These are phyloP conservation scores for Alces alces DNA, from an alignment of 2,113 vertebrate species.

Conservation along the genomic window DNA sequence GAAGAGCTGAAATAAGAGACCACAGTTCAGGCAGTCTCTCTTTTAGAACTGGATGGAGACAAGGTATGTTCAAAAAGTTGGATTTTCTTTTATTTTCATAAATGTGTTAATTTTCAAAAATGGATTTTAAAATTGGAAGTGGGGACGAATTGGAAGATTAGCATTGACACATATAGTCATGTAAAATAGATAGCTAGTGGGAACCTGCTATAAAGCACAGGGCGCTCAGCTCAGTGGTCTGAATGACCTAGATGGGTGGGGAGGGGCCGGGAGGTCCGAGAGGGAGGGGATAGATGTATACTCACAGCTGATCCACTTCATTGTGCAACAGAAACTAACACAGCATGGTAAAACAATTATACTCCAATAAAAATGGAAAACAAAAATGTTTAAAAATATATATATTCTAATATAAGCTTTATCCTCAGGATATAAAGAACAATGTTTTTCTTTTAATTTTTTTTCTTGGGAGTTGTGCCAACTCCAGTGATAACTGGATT, in stretches of 20 bases:
- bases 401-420: neutral
- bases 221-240: neutral
- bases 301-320: neutral
- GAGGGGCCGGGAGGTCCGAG: neutral
- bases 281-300: neutral
- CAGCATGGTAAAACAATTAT: neutral
- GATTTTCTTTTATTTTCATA: neutral
- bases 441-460: neutral
- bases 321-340: neutral
- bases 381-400: neutral
- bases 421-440: neutral
- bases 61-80: conserved; percentile 79
- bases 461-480: neutral
- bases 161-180: neutral
- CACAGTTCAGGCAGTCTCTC: conserved; percentile 81
- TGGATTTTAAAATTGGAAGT: neutral
- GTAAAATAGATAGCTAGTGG: neutral
- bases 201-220: neutral
- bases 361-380: neutral
- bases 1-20: conserved; percentile 90
- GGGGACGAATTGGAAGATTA: neutral
- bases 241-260: neutral
- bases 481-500: neutral
- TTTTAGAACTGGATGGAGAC: conserved; percentile 93
- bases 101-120: neutral